Evolutionary conservation across 2,113 vertebrate genomes (phyloP).

Genomic region (Zingel zingel): DNA sequence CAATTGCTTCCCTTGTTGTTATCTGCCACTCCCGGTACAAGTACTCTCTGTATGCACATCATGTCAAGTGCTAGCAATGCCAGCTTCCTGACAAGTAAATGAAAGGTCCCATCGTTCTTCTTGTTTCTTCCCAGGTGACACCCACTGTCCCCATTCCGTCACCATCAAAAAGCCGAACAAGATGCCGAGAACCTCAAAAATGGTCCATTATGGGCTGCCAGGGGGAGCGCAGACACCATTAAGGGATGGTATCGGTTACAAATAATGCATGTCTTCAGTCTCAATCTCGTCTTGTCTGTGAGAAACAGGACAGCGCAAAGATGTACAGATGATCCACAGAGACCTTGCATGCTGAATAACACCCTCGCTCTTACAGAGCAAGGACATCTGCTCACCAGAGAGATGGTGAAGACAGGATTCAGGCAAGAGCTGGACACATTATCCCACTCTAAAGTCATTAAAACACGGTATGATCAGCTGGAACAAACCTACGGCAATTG

Average conservation of each 20-base stretch:
- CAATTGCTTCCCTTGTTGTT: conserved; percentile 63
- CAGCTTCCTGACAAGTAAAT: conserved; percentile 81
- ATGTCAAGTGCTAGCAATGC: conserved; percentile 76
- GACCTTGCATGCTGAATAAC: conserved; percentile 56
- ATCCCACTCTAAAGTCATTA: conserved; percentile 43
- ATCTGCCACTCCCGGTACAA: conserved; percentile 58
- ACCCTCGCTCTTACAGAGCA: conserved; percentile 56
- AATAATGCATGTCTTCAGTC: conserved; percentile 85
- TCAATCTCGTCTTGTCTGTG: conserved; percentile 74
- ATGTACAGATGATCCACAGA: conserved; percentile 62
- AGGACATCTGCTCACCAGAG: conserved; percentile 66
- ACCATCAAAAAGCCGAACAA: conserved; percentile 80
- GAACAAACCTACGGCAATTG: conserved; percentile 7
- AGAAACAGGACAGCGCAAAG: conserved; percentile 53
- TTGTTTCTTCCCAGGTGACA: conserved; percentile 84
- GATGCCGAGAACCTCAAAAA: conserved; percentile 80
- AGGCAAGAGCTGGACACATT: conserved; percentile 18
- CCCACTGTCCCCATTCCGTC: conserved; percentile 85
- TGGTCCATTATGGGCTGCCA: conserved; percentile 83
- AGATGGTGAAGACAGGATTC: conserved; percentile 24
- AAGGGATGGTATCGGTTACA: conserved; percentile 83
- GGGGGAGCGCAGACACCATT: conserved; percentile 82
- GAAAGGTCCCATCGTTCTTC: conserved; percentile 79
- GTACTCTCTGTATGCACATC: conserved; percentile 69
- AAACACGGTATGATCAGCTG: conserved; percentile 37